Evolutionary conservation across 2,797 vertebrate species (phyloP).

Genomic region (Pygocentrus nattereri): DNA sequence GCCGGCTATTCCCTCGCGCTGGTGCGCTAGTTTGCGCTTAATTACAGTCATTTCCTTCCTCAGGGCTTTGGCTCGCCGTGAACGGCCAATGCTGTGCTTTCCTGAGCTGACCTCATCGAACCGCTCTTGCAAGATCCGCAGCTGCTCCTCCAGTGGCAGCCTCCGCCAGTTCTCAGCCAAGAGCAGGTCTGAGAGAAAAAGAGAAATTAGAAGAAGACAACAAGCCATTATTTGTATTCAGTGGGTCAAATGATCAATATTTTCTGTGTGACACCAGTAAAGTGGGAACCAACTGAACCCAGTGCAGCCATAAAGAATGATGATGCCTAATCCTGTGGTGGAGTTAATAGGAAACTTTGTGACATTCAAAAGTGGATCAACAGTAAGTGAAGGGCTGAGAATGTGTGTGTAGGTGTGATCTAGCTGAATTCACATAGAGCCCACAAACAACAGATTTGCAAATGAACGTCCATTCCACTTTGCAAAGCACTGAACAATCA

Average conservation of each 20-base stretch:
- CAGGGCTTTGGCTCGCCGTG: conserved; percentile 94
- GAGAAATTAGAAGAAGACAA: not conserved
- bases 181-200: conserved; percentile 80
- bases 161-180: conserved; percentile 90
- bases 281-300: not conserved
- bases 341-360: not conserved
- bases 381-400: no score
- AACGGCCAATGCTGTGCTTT: conserved; percentile 94
- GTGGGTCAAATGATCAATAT: not conserved
- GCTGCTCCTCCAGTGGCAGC: conserved; percentile 93
- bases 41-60: conserved; percentile 95
- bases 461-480: no score
- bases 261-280: not conserved
- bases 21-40: conserved; percentile 93
- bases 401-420: not conserved
- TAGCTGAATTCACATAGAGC: not conserved
- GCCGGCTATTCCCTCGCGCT: conserved; percentile 85
- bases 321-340: not conserved
- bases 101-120: conserved; percentile 90
- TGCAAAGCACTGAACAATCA: no score
- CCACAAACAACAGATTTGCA: no score
- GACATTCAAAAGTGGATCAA: not conserved
- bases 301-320: not conserved
- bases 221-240: not conserved
- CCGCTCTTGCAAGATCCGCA: conserved; percentile 88